Base-by-base conservation (phyloP, 1,140 invertebrate genomes). In the Temnothorax nylanderi region DNA sequence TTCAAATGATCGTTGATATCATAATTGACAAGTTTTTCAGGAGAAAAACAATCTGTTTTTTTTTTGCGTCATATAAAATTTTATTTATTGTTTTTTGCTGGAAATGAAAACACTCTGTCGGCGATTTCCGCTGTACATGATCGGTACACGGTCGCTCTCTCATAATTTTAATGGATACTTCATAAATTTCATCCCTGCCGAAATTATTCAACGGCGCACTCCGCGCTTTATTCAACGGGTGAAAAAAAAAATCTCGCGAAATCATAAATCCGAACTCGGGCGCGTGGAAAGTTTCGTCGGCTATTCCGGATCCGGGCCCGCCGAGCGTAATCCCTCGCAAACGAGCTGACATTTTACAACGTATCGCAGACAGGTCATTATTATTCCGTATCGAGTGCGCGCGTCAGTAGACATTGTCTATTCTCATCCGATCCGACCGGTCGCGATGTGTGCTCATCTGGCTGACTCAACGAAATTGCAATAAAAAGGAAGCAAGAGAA, bases 301-400 rank as follows among this genome's bases (percentile, higher is more conserved):
- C 74, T 47, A 41, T 64, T 78, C 74, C 82, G 72, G 67, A 64
- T 49, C 54, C 37, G 60, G 26, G 6, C 56, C n/a, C 44, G 44
- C 16, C 37, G 58, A 10, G 75, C 76, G 76, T 80, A 86, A 80
- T 80, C 85, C 76, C 62, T 81, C 85, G 64, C 64, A 64, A 80
- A 69, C 64, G 75, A 86, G 75, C 85, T 80, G 64, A 69, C 85
- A 60, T 81, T 86, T 86, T 60, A 65, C 64, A 81, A 58, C 85
- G 76, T 69, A 80, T 80, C 85, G 64, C 82, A 78, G 62, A 77
- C 82, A 85, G 72, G 82, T 85, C 72, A 78, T 78, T 78, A 78
- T 85, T 85, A 77, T 85, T 76, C 82, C 80, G 54, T 84, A 75
- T 84, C 69, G 80, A 84, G 69, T 75, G 67, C 69, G 69, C 69